A percentile compares a stretch with the other conserved stretches of the same genome.
Conservation (phyloP, 2,888 invertebrate species). For the Didymodactylos carnosus region DNA sequence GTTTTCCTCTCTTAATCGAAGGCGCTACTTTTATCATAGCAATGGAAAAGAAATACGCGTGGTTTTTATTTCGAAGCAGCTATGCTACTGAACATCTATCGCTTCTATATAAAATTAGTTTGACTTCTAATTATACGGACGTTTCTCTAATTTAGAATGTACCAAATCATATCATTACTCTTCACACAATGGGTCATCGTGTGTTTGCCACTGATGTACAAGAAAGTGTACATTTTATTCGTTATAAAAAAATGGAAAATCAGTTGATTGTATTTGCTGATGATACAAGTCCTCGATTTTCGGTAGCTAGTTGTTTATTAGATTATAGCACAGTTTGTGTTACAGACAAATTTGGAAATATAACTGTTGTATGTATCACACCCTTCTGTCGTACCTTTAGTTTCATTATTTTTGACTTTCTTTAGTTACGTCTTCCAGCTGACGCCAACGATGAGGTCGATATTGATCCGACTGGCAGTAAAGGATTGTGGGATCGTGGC, state of each 20-base stretch:
- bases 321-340: constrained; percentile 90
- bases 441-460: constrained; percentile 90
- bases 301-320: constrained; percentile 49
- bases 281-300: constrained; percentile 86
- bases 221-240: constrained; percentile 83
- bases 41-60: no score
- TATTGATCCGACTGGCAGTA: constrained; percentile 95
- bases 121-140: no score
- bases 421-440: constrained; percentile 41
- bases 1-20: no score
- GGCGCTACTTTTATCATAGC: no score
- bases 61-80: no score
- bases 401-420: not conserved
- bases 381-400: not conserved
- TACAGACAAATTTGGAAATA: constrained; percentile 91
- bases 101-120: no score
- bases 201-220: constrained; percentile 75
- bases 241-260: constrained; percentile 82
- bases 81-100: no score
- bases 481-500: constrained; percentile 74
- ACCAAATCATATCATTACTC: constrained; percentile 75
- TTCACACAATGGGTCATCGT: constrained; percentile 77
- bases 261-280: constrained; percentile 93
- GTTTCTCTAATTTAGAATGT: constrained; percentile 49
- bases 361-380: constrained; percentile 52